phyloP scores from a whole-genome alignment of 2,113 vertebrate species.

The Bubo scandiacus region DNA sequence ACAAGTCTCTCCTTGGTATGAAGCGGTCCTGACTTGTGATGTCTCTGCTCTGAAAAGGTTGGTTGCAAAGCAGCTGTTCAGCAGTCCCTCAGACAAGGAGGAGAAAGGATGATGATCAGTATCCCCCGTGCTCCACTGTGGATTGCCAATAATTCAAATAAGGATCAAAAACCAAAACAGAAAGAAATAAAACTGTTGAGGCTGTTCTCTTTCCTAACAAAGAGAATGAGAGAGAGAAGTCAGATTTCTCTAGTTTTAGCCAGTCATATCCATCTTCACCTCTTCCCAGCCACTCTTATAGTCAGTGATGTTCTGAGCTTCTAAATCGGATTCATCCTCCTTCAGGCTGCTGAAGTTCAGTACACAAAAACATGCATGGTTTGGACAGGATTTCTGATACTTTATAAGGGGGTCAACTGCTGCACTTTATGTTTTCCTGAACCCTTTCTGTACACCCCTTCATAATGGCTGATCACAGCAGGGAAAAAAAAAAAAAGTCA shows the following conservation, averaged over 20 bases:
- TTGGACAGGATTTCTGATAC: neutral
- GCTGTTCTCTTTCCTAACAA: neutral
- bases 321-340: neutral
- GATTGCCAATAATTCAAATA: neutral
- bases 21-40: neutral
- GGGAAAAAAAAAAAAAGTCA: neutral
- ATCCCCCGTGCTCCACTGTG: fast-evolving
- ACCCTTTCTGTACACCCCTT: neutral
- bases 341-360: neutral
- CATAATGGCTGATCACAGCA: neutral
- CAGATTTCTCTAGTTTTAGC: neutral
- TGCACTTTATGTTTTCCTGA: neutral
- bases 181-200: neutral
- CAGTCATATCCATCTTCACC: neutral
- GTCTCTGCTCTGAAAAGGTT: neutral
- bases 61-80: neutral
- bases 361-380: neutral
- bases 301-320: neutral
- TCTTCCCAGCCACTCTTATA: neutral
- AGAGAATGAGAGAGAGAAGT: neutral
- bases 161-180: neutral
- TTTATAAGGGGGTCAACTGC: neutral
- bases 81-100: neutral
- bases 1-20: neutral
- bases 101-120: neutral